These are phyloP conservation scores for Pluvianellus socialis DNA, from an alignment of 2,113 vertebrate species.

Conservation along the genomic window DNA sequence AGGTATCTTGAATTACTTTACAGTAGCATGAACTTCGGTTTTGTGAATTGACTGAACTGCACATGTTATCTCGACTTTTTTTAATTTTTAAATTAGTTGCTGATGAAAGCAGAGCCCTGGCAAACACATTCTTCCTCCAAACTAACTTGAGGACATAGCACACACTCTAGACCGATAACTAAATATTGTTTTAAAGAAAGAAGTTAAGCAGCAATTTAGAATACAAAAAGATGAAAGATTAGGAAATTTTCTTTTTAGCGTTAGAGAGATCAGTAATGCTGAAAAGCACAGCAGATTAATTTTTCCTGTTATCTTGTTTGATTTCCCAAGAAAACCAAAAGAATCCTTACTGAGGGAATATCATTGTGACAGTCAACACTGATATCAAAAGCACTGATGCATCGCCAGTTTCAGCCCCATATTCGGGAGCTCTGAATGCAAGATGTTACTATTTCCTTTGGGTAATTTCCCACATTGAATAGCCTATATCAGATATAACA, in stretches of 20 bases:
- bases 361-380: not conserved
- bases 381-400: not conserved
- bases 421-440: not conserved
- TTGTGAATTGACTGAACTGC: not conserved
- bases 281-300: slow-evolving; percentile 15
- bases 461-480: not conserved
- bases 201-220: not conserved
- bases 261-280: not conserved
- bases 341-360: slow-evolving; percentile 4
- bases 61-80: not conserved
- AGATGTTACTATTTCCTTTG: not conserved
- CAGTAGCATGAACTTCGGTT: not conserved
- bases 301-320: slow-evolving; percentile 23
- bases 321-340: slow-evolving; percentile 3
- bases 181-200: not conserved
- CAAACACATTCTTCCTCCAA: not conserved
- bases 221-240: not conserved
- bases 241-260: not conserved
- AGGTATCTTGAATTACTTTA: not conserved
- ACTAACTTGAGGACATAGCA: not conserved
- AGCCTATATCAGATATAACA: not conserved
- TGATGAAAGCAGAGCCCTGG: not conserved
- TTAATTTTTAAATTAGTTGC: not conserved
- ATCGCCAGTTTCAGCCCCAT: not conserved
- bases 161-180: not conserved